Evolutionary conservation across 2,797 vertebrate genomes (phyloP).

Genomic region (Vultur gryphus): DNA sequence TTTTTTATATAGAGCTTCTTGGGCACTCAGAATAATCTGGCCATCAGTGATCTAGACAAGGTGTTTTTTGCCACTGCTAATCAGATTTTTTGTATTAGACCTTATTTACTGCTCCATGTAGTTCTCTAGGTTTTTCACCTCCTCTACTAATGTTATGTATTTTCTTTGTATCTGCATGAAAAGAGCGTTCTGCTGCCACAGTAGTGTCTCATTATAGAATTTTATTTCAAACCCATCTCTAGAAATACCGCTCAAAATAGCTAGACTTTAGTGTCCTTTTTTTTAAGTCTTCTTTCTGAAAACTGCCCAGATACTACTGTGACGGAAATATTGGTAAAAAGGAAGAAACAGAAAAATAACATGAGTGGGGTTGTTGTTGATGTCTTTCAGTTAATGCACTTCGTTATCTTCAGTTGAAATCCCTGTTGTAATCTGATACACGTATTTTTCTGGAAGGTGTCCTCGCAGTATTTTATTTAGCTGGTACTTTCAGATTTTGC

Average conservation of each 20-base stretch:
- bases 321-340: not conserved
- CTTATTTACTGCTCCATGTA: not conserved
- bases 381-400: not conserved
- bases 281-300: not conserved
- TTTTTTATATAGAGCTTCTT: not conserved
- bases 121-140: not conserved
- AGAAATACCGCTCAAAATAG: not conserved
- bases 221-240: not conserved
- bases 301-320: not conserved
- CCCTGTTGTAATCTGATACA: not conserved
- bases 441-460: not conserved
- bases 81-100: not conserved
- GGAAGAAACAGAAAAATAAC: not conserved
- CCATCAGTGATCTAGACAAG: not conserved
- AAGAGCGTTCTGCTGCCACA: not conserved
- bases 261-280: not conserved
- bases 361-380: not conserved
- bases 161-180: not conserved
- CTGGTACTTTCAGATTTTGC: not conserved
- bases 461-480: not conserved
- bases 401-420: conserved; percentile 14
- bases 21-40: not conserved
- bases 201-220: not conserved
- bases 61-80: not conserved
- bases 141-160: not conserved